Conservation (phyloP, 2,888 invertebrate species). For the Cataglyphis livida region DNA sequence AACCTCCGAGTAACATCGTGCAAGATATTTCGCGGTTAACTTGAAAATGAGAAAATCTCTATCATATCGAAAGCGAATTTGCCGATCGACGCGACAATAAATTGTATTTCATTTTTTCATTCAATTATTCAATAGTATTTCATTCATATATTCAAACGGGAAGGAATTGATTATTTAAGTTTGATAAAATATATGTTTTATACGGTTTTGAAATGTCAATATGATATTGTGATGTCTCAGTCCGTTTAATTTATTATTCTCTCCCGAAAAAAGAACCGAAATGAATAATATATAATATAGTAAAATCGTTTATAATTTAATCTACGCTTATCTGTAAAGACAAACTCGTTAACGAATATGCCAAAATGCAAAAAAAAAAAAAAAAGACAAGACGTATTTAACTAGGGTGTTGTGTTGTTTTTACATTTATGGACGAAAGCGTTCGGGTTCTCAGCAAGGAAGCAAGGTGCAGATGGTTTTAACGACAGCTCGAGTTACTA, state of each 20-base stretch:
- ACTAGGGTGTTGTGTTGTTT: not conserved
- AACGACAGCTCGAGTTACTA: constrained; percentile 71
- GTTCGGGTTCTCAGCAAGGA: constrained; percentile 7
- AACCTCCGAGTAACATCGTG: constrained; percentile 37
- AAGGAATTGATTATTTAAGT: not conserved
- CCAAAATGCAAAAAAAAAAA: not conserved
- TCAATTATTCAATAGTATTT: too few relatives aligned
- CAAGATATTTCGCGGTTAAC: not conserved
- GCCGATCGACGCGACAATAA: not conserved
- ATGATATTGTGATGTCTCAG: not conserved
- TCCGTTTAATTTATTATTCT: not conserved
- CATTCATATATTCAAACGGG: not conserved
- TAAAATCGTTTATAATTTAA: not conserved
- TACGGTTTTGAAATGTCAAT: not conserved
- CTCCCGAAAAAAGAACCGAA: not conserved
- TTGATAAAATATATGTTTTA: not conserved
- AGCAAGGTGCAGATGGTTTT: constrained; percentile 66
- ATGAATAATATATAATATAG: not conserved
- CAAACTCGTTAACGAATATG: not conserved
- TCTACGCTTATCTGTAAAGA: not conserved
- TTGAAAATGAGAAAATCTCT: not conserved
- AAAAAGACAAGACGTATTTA: not conserved
- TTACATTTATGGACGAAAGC: constrained; percentile 12
- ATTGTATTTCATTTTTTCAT: not conserved
- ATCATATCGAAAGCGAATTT: not conserved